phyloP scores from a whole-genome alignment of 2,888 invertebrate genomes.

The Torymus tubicola region DNA sequence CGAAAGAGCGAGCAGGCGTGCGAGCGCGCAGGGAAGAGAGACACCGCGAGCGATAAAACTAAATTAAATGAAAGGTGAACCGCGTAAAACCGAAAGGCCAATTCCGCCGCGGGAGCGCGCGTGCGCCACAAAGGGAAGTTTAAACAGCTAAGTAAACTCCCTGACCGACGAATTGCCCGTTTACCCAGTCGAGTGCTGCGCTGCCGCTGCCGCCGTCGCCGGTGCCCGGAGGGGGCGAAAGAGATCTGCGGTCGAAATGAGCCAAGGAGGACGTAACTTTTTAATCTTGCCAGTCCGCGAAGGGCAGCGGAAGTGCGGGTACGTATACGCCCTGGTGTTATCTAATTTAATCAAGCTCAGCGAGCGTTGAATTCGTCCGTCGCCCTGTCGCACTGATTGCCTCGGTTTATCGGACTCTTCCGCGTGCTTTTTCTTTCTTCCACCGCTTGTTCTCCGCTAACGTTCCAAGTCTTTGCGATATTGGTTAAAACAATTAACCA shows the following conservation, averaged over 20 bases:
- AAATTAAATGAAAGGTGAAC: conserved; percentile 52
- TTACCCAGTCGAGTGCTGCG: conserved; percentile 13
- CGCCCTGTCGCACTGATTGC: no score
- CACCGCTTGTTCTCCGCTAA: no score
- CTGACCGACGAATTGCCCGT: conserved; percentile 31
- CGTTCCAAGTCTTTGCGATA: no score
- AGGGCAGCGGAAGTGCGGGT: neutral
- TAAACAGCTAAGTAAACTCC: conserved; percentile 52
- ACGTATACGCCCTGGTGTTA: no score
- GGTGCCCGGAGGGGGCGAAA: neutral
- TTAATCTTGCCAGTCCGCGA: conserved; percentile 14
- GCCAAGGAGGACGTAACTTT: conserved; percentile 26
- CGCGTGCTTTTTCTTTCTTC: no score
- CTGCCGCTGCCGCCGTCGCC: no score
- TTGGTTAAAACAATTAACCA: no score
- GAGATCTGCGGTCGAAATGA: neutral
- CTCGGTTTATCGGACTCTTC: no score
- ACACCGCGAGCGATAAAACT: conserved; percentile 29
- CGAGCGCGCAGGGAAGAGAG: neutral
- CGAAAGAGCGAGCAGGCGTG: neutral
- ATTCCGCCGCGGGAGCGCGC: conserved; percentile 7
- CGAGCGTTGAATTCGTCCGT: no score
- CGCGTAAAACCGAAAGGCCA: conserved; percentile 40
- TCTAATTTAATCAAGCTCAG: no score
- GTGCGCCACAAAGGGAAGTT: conserved; percentile 45